Conservation (phyloP, 2,888 invertebrate species). For the Chelonus formosanus region DNA sequence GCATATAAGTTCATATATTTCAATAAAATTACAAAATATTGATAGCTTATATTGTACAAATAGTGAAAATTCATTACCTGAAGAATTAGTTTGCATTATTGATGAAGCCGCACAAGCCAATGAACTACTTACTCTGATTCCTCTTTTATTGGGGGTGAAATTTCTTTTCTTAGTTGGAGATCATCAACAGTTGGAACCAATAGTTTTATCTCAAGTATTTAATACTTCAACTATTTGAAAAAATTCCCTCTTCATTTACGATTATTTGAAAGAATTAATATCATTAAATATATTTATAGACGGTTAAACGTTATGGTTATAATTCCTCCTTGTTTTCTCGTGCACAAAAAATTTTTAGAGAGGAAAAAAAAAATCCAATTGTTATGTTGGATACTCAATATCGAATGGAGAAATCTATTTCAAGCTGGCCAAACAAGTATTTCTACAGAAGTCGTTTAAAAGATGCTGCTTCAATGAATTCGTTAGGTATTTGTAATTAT, state of each 20-base stretch:
- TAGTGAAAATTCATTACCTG: constrained; percentile 27
- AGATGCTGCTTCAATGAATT: constrained; percentile 44
- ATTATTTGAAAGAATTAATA: no score
- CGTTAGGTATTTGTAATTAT: constrained; percentile 68
- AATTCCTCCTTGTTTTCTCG: constrained; percentile 82
- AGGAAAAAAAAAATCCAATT: constrained; percentile 64
- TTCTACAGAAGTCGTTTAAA: constrained; percentile 73
- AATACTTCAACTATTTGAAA: no score
- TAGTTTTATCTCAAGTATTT: constrained; percentile 67
- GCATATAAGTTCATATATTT: constrained; percentile 15
- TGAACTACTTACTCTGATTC: constrained; percentile 83
- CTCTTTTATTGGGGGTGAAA: constrained; percentile 77
- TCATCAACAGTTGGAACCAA: constrained; percentile 84
- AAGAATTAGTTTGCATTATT: constrained; percentile 71
- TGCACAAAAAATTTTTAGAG: constrained; percentile 70
- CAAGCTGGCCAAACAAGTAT: constrained; percentile 77
- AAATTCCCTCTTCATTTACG: no score
- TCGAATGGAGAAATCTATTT: constrained; percentile 86
- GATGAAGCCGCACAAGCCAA: constrained; percentile 89
- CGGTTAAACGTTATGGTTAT: constrained; percentile 75
- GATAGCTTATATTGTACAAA: constrained; percentile 16
- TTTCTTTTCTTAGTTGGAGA: constrained; percentile 86
- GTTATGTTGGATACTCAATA: constrained; percentile 76
- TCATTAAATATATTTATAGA: constrained; percentile 63
- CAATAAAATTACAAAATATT: neutral